Percentiles rank a stretch among this genome's conserved stretches.
phyloP scores from a whole-genome alignment of 2,797 vertebrate genomes.

The Gobio occitaniae region DNA sequence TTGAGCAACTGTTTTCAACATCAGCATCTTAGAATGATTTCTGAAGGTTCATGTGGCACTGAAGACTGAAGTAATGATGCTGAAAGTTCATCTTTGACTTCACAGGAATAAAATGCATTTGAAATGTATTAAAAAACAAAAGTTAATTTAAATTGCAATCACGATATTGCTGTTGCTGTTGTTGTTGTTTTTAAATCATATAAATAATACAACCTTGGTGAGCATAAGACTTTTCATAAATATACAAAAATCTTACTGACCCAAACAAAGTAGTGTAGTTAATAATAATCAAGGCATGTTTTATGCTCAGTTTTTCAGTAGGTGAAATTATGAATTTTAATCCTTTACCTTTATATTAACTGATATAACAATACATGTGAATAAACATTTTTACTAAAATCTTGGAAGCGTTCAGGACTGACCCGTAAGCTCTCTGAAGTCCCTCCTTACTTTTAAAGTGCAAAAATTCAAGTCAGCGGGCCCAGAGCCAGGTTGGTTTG shows the following conservation, averaged over 20 bases:
- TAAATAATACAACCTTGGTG: background rate
- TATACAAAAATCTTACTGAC: background rate
- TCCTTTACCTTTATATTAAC: background rate
- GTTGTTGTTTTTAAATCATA: background rate
- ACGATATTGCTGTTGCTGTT: background rate
- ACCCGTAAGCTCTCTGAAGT: background rate
- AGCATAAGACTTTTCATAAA: background rate
- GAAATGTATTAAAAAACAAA: background rate
- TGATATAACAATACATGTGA: background rate
- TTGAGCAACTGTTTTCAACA: conserved; percentile 2
- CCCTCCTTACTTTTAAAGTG: background rate
- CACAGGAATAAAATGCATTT: background rate
- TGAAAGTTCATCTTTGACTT: background rate
- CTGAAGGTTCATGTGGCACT: background rate
- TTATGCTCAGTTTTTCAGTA: background rate
- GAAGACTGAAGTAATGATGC: background rate
- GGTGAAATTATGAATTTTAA: background rate
- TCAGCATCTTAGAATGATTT: background rate
- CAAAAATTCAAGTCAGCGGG: background rate
- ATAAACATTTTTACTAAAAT: background rate
- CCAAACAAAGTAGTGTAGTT: background rate
- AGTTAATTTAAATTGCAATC: background rate
- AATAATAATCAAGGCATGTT: background rate
- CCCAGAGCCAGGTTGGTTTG: background rate
- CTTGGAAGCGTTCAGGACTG: background rate